Conservation (phyloP, 1,140 invertebrate genomes). For the Hypsibius dujardini region DNA sequence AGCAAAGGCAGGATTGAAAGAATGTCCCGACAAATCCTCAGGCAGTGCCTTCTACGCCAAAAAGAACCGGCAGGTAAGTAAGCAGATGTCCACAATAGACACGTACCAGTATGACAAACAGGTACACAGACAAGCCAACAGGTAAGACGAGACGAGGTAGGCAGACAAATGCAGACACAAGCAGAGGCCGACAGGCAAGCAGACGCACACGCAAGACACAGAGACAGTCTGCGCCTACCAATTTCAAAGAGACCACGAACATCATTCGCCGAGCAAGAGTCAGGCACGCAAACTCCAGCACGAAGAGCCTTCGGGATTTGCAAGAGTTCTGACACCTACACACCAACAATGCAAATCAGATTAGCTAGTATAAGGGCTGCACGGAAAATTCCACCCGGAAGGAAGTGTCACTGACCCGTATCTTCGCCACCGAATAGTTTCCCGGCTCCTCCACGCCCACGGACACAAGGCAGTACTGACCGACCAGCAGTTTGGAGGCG, state of each 20-base stretch:
- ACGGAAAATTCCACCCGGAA: no score
- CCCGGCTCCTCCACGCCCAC: not conserved
- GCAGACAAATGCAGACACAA: no score
- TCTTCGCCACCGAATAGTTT: not conserved
- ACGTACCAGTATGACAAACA: not conserved
- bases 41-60: no score
- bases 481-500: not conserved
- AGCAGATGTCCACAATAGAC: no score
- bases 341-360: not conserved
- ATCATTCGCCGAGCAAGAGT: not conserved
- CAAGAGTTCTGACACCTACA: not conserved
- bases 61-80: no score
- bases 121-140: not conserved
- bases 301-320: not conserved
- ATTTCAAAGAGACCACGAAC: not conserved
- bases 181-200: no score
- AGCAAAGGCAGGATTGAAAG: no score
- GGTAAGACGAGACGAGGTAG: no score
- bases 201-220: no score
- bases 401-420: no score
- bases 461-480: slow-evolving; percentile 12
- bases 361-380: no score
- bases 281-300: not conserved
- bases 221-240: not conserved
- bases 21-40: no score